These are phyloP conservation scores for Hippocampus zosterae DNA, from an alignment of 2,113 vertebrate genomes.

Conservation along the genomic window DNA sequence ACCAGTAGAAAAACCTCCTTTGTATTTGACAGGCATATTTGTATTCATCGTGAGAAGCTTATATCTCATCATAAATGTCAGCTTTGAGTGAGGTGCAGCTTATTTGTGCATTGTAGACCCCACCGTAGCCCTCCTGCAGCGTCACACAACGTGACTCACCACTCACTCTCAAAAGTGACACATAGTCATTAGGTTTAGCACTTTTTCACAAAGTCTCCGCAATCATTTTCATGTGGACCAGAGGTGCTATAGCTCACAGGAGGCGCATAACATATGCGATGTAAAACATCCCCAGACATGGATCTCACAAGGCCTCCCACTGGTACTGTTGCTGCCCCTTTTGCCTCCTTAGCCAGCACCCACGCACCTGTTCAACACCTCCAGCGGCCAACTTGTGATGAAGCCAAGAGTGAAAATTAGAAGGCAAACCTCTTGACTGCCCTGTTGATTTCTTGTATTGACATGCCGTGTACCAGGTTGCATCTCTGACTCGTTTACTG, in stretches of 20 bases:
- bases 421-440: conserved; percentile 51
- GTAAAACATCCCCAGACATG: conserved; percentile 26
- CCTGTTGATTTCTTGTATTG: conserved; percentile 63
- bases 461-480: conserved; percentile 31
- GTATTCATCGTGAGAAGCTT: conserved; percentile 15
- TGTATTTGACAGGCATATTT: conserved; percentile 37
- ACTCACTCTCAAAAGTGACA: conserved; percentile 60
- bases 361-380: conserved; percentile 15
- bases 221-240: conserved; percentile 71
- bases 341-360: conserved; percentile 18
- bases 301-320: conserved; percentile 32
- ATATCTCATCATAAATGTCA: conserved; percentile 37
- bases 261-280: conserved; percentile 42
- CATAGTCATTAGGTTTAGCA: conserved; percentile 70
- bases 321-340: conserved; percentile 24
- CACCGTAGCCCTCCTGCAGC: conserved; percentile 38
- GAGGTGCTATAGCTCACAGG: conserved; percentile 63
- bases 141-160: conserved; percentile 52
- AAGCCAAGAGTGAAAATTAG: conserved; percentile 50
- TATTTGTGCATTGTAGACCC: conserved; percentile 44
- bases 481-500: conserved; percentile 37
- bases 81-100: conserved; percentile 49
- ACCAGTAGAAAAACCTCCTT: conserved; percentile 8
- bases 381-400: conserved; percentile 49
- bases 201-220: conserved; percentile 59